Percentiles rank a stretch among this genome's conserved stretches.
Evolutionary conservation across 64 coral and sea anemone species (phyloP).

Genomic region (Acropora yongei): DNA sequence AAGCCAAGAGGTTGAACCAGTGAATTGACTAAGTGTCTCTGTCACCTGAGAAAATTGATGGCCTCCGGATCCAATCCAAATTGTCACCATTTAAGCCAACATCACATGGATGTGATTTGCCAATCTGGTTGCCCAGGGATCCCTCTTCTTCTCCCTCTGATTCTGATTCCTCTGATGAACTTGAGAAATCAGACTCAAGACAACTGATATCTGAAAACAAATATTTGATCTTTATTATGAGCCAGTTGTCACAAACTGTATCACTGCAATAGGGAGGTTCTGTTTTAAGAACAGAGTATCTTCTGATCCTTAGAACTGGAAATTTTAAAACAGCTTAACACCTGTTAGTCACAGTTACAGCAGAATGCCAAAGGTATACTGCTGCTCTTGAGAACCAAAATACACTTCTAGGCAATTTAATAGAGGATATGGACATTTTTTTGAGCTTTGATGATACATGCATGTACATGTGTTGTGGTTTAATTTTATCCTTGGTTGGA

Average conservation of each 20-base stretch:
- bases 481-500: too few relatives aligned
- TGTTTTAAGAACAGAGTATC: neutral
- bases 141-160: neutral
- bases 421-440: too few relatives aligned
- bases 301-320: constrained; percentile 7
- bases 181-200: neutral
- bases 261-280: neutral
- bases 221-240: neutral
- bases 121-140: neutral
- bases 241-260: constrained; percentile 12
- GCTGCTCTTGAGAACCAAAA: too few relatives aligned
- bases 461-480: too few relatives aligned
- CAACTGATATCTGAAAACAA: neutral
- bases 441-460: too few relatives aligned
- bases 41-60: constrained; percentile 18
- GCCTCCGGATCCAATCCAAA: constrained; percentile 15
- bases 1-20: constrained; percentile 27
- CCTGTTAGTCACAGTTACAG: too few relatives aligned
- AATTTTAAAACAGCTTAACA: too few relatives aligned
- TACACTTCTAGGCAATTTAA: too few relatives aligned
- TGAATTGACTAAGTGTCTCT: constrained; percentile 25
- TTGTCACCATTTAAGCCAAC: constrained; percentile 46
- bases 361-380: too few relatives aligned
- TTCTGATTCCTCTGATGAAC: neutral
- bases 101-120: neutral